Evolutionary conservation across 2,113 vertebrate genomes (phyloP).

Genomic region (Cervus canadensis): DNA sequence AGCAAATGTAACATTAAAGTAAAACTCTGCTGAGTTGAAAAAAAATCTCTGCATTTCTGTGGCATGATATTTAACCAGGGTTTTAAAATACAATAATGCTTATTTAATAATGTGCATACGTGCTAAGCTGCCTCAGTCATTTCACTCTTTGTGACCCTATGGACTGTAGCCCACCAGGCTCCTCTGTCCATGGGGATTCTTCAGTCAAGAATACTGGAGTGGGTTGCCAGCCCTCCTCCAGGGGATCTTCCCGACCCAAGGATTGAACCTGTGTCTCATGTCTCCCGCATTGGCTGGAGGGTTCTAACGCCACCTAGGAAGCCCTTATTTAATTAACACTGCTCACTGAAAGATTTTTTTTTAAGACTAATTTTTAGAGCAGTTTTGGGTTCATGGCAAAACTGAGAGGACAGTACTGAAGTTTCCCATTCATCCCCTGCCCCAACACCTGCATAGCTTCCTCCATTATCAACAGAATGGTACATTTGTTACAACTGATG

Average conservation of each 20-base stretch:
- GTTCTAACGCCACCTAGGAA: background rate
- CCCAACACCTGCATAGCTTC: no score
- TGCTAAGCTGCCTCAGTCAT: background rate
- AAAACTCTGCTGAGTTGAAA: constrained; percentile 30
- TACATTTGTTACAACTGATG: background rate
- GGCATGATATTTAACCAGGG: background rate
- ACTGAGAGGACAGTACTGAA: background rate
- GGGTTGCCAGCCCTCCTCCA: background rate
- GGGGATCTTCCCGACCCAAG: background rate
- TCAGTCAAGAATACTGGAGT: background rate
- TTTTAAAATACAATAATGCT: background rate
- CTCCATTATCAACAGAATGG: background rate
- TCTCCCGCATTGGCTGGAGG: background rate
- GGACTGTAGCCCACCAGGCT: background rate
- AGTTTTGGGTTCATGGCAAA: background rate
- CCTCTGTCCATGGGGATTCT: background rate
- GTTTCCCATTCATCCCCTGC: background rate
- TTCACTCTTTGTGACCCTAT: background rate
- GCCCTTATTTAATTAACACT: background rate
- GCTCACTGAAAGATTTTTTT: background rate
- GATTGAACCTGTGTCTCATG: background rate
- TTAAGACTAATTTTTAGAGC: background rate
- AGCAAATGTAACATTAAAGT: constrained; percentile 43
- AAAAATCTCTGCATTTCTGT: background rate
- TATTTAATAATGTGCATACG: background rate